These are phyloP conservation scores for Amblyopsis rosae DNA, from an alignment of 2,113 vertebrate genomes.

Conservation along the genomic window DNA sequence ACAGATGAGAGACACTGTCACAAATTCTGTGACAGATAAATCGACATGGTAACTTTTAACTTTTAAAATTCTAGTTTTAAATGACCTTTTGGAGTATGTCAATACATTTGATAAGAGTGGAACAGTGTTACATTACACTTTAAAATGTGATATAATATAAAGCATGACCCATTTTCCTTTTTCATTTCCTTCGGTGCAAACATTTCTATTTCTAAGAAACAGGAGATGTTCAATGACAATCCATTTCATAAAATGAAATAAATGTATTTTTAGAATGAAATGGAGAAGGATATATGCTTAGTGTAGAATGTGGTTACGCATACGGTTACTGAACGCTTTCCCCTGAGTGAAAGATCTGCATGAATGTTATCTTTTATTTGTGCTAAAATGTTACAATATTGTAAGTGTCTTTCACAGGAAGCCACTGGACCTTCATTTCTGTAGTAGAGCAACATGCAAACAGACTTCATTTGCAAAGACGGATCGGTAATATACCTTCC, in stretches of 20 bases:
- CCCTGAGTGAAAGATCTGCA: conserved; percentile 57
- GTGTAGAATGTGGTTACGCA: neutral
- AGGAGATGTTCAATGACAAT: conserved; percentile 59
- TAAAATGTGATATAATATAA: conserved; percentile 40
- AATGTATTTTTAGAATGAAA: conserved; percentile 64
- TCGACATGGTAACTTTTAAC: neutral
- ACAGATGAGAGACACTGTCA: neutral
- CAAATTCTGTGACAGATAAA: neutral
- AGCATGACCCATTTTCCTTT: conserved; percentile 49
- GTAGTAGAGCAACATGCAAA: conserved; percentile 81
- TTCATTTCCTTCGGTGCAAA: conserved; percentile 58
- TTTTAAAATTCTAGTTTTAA: neutral
- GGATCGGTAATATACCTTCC: conserved; percentile 62
- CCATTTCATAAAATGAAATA: conserved; percentile 55
- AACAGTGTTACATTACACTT: conserved; percentile 17
- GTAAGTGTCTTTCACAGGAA: conserved; percentile 47
- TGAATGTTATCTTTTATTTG: conserved; percentile 56
- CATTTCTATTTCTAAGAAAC: conserved; percentile 66
- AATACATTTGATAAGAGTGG: neutral
- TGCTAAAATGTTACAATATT: conserved; percentile 50
- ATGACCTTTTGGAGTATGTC: too few species aligned
- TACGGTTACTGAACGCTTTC: conserved; percentile 57
- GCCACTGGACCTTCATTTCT: conserved; percentile 52
- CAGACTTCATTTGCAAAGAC: conserved; percentile 77
- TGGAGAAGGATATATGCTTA: conserved; percentile 21